Conservation (phyloP, 2,888 invertebrate species). For the Perizoma flavofasciatum region DNA sequence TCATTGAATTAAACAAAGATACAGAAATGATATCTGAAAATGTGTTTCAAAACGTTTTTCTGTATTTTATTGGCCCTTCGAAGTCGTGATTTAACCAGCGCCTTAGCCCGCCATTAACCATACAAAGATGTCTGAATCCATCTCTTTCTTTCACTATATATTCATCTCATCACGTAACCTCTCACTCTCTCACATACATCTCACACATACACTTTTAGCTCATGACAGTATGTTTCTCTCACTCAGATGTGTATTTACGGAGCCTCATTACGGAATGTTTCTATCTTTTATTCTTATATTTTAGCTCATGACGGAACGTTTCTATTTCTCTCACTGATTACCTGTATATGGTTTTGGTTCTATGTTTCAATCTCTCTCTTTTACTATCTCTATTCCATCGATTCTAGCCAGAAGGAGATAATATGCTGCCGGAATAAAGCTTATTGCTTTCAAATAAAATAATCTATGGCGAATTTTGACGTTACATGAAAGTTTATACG, state of each 20-base stretch:
- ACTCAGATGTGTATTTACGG: no score
- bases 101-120: slow-evolving; percentile 8
- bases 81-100: slow-evolving; percentile 17
- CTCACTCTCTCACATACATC: no score
- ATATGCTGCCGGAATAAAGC: slow-evolving; percentile 16
- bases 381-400: not conserved
- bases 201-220: not conserved
- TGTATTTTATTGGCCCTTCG: slow-evolving; percentile 28
- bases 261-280: not conserved
- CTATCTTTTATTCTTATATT: no score
- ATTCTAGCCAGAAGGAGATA: not conserved
- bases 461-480: slow-evolving; percentile 3
- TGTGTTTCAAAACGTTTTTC: not conserved
- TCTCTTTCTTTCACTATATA: not conserved
- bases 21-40: not conserved
- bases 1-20: not conserved
- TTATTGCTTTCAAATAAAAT: slow-evolving; percentile 10
- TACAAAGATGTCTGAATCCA: not conserved
- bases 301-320: no score
- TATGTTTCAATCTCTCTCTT: slow-evolving; percentile 11
- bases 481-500: not conserved
- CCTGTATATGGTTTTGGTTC: not conserved
- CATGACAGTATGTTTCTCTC: no score
- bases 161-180: not conserved
- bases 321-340: slow-evolving; percentile 9